phyloP scores from a whole-genome alignment of 2,888 invertebrate species.

The Urechis unicinctus region DNA sequence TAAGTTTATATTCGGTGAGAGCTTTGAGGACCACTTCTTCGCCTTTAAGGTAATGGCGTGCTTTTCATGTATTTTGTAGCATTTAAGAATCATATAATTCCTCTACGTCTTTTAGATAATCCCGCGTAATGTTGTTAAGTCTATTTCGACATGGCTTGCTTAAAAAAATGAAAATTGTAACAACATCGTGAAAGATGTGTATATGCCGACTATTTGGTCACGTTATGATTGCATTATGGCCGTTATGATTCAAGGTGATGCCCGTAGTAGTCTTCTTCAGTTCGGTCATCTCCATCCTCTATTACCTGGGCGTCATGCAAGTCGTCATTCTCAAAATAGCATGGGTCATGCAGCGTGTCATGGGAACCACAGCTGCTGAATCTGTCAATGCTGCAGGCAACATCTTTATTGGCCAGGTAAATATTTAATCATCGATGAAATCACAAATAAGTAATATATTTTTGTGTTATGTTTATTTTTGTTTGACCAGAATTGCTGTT shows the following conservation, averaged over 20 bases:
- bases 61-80: slow-evolving; percentile 14
- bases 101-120: background rate
- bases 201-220: background rate
- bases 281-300: slow-evolving; percentile 78
- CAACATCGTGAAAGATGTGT: background rate
- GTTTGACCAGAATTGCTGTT: slow-evolving; percentile 23
- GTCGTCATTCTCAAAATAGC: slow-evolving; percentile 76
- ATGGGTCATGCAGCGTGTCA: slow-evolving; percentile 60
- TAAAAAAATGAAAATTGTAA: background rate
- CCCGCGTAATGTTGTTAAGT: background rate
- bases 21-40: slow-evolving; percentile 58
- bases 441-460: background rate
- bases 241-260: no score
- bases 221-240: no score
- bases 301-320: slow-evolving; percentile 78
- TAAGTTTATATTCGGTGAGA: slow-evolving; percentile 71
- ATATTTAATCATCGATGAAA: slow-evolving; percentile 20
- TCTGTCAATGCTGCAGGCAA: slow-evolving; percentile 88
- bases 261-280: slow-evolving; percentile 90
- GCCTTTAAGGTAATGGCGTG: slow-evolving; percentile 81
- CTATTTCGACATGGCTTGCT: background rate
- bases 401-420: slow-evolving; percentile 87
- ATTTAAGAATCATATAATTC: background rate
- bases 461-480: no score
- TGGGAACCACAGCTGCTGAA: slow-evolving; percentile 89